A percentile compares a stretch with the other conserved stretches of the same genome.
phyloP scores from a whole-genome alignment of 2,113 vertebrate species.

The Dromas ardeola region DNA sequence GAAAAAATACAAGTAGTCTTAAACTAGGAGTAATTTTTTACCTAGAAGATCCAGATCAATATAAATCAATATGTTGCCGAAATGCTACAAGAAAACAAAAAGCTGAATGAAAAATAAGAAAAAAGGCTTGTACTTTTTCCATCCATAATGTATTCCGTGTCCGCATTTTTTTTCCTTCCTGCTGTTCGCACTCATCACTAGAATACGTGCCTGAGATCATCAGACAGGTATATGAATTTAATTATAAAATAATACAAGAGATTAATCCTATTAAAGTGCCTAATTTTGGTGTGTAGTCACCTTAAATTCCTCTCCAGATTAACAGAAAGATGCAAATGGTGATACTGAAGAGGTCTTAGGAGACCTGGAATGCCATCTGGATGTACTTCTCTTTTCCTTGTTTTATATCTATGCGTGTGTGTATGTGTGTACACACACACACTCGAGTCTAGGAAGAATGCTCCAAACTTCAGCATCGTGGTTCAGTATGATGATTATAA shows the following conservation, averaged over 20 bases:
- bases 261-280: not conserved
- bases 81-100: not conserved
- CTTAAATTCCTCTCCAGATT: not conserved
- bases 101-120: not conserved
- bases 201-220: not conserved
- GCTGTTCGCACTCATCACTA: not conserved
- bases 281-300: not conserved
- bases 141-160: not conserved
- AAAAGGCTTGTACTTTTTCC: not conserved
- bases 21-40: not conserved
- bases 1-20: not conserved
- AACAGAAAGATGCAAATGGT: not conserved
- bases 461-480: not conserved
- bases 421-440: rapidly evolving
- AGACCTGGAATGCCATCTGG: not conserved
- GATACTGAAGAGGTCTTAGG: not conserved
- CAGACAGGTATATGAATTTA: not conserved
- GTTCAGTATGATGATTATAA: not conserved
- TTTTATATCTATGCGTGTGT: rapidly evolving
- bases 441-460: not conserved
- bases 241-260: not conserved
- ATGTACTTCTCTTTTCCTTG: not conserved
- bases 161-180: not conserved
- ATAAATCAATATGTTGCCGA: not conserved
- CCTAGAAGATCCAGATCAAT: not conserved